phyloP scores from a whole-genome alignment of 2,797 vertebrate species.

The Poecilia gillii region DNA sequence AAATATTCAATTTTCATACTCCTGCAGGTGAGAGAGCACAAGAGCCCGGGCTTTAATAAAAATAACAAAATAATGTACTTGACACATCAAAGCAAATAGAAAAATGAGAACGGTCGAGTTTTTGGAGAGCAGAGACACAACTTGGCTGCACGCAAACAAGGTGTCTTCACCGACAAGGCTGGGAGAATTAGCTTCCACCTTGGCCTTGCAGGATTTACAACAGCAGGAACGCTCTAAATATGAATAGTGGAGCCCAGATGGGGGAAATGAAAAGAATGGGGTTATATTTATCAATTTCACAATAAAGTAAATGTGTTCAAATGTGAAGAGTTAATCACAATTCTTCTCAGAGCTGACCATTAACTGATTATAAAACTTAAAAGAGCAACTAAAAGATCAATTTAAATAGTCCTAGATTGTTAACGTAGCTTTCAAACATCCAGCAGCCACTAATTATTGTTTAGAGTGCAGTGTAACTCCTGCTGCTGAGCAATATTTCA shows the following conservation, averaged over 20 bases:
- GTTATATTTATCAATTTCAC: constrained; percentile 21
- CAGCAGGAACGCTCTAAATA: constrained; percentile 41
- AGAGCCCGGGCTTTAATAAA: constrained; percentile 70
- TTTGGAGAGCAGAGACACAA: constrained; percentile 61
- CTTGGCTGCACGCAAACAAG: constrained; percentile 73
- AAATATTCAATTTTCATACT: constrained; percentile 83
- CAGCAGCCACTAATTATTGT: constrained; percentile 37
- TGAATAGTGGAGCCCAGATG: constrained; percentile 29
- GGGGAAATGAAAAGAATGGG: constrained; percentile 21
- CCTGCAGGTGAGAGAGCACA: constrained; percentile 51
- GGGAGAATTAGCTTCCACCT: constrained; percentile 69
- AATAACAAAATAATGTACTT: constrained; percentile 84
- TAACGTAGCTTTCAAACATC: constrained; percentile 28
- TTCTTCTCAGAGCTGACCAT: constrained; percentile 12
- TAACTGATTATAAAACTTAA: constrained; percentile 36
- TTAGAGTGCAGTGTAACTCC: constrained; percentile 24
- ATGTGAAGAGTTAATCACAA: background rate
- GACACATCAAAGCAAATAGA: constrained; percentile 83
- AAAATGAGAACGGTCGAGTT: constrained; percentile 70
- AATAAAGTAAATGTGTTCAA: constrained; percentile 15
- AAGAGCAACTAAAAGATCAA: constrained; percentile 47
- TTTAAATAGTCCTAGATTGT: constrained; percentile 37
- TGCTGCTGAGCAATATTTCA: constrained; percentile 16
- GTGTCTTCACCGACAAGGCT: constrained; percentile 71
- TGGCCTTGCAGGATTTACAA: constrained; percentile 66